Evolutionary conservation across 2,888 invertebrate species (phyloP), one percentile per base, ranked within the genome.

Genomic region (Synanthedon vespiformis): DNA sequence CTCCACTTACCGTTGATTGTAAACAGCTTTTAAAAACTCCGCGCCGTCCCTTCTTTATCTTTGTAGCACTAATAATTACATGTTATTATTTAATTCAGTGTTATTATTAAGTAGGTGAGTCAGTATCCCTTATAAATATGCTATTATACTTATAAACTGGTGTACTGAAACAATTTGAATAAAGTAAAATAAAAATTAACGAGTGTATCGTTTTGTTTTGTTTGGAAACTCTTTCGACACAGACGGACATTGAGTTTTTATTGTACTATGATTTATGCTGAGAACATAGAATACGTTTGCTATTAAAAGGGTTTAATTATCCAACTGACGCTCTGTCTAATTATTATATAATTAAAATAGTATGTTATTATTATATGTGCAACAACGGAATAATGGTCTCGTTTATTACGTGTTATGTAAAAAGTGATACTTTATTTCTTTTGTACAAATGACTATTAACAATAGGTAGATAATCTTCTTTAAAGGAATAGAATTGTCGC

Each of bases 51-150:
- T 77, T 67, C 72, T 75, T 80, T 82, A 81, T 83, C 83, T 83
- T 77, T 74, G 78, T 71, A 70, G 75, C 80, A 75, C 81, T 77
- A 79, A 77, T 84, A 85, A 85, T 85, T 84, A 82, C 78, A 82
- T 77, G 77, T 83, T 81, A 84, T 85, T 85, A 82, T 82, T 77
- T 79, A 77, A 80, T 80, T 80, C 80, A 79, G 79, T 79, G 80
- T 81, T 77, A 82, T 82, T 82, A 82, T 67, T 68, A 70, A 77
- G 74, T 69, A 71, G 68, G 65, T 64, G 70, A 74, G 66, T 64
- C 70, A 74, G 66, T 65, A 67, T 71, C 68, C 66, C 66, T 74
- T 74, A 72, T 73, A 74, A 77, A 70, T 59, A 65, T 62, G 61
- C 61, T 68, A 69, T 63, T 34, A 68, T 61, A 58, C 67, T 65